Evolutionary conservation across 2,797 vertebrate species (phyloP), one percentile per base, ranked within the genome.

Genomic region (Trematomus bernacchii): DNA sequence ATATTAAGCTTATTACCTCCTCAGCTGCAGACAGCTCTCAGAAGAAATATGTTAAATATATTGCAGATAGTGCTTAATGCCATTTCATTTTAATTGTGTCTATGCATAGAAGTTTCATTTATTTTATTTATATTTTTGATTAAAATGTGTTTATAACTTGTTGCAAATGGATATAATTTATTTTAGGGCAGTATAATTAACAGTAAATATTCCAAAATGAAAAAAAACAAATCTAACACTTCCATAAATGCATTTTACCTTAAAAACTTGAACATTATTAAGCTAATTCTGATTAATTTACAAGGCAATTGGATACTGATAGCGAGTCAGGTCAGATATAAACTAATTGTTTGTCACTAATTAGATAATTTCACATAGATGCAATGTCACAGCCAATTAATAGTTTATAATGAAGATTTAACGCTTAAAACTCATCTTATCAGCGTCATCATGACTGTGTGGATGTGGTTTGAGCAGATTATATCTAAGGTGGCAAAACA

Each of bases 1-100:
- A 4, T 59, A 73, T 88, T 64, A 81, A 51, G 66, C 57, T 74
- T 72, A 86, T 83, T 72, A 47, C 66, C 33, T 73, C 74, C 81
- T 85, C 40, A 76, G 13, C 50, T 50, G 40, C 64, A 75, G 58
- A 71, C 79, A 66, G 68, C 77, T 76, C 59, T 73, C 52, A 51
- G 16, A 0, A 11, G 70, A 53, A 21, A 60, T 54, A 51, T 70
- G 21, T 74, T 47, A 55, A 73, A 71, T 37, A 40, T 46, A 27
- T n/a, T 65, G 15, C 73, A 77, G 60, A 58, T 53, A 52, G n/a
- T 63, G 27, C 21, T 77, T 33, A 67, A 13, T 50, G 11, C 2
- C 42, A 23, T 55, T 66, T 72, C 48, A 71, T 62, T 75, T 68
- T 3, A 47, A 53, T 14, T 0, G 14, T 27, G 16, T 13, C 30